These are phyloP conservation scores for Panurus biarmicus DNA, from an alignment of 2,113 vertebrate genomes.

Conservation along the genomic window DNA sequence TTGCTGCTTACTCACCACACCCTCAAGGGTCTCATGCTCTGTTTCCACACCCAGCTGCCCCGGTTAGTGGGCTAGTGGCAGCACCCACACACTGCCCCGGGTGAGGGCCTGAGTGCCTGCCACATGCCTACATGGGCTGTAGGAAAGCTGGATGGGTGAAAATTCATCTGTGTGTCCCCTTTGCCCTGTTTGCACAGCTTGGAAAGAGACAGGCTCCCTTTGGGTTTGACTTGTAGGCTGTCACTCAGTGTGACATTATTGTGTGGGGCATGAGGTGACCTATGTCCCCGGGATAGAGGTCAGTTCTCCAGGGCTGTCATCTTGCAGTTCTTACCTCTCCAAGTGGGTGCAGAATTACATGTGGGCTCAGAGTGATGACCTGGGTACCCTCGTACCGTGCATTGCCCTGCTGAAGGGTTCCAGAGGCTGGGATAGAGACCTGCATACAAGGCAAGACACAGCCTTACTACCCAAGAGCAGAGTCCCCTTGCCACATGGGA, in stretches of 20 bases:
- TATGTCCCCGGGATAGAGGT: not conserved
- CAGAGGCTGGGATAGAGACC: not conserved
- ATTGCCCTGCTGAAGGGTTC: not conserved
- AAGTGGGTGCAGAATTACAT: not conserved
- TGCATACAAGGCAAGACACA: rapidly evolving
- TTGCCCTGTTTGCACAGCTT: not conserved
- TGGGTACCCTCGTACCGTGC: not conserved
- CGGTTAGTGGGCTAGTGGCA: not conserved
- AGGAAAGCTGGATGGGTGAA: not conserved
- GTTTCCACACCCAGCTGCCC: not conserved
- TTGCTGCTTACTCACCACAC: constrained; percentile 4
- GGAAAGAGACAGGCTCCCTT: rapidly evolving
- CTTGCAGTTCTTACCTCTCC: not conserved
- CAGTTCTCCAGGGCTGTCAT: not conserved
- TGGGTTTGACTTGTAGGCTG: not conserved
- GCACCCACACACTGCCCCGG: rapidly evolving
- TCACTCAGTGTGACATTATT: not conserved
- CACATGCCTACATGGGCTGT: rapidly evolving
- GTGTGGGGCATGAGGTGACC: not conserved
- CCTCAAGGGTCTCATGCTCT: not conserved
- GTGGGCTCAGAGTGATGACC: not conserved
- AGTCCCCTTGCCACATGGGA: not conserved
- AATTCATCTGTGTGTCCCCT: not conserved
- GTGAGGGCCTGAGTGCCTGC: not conserved
- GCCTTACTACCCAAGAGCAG: not conserved